Evolutionary conservation across 2,888 invertebrate genomes (phyloP), one percentile per base, ranked within the genome.

Genomic region (Globia sparganii): DNA sequence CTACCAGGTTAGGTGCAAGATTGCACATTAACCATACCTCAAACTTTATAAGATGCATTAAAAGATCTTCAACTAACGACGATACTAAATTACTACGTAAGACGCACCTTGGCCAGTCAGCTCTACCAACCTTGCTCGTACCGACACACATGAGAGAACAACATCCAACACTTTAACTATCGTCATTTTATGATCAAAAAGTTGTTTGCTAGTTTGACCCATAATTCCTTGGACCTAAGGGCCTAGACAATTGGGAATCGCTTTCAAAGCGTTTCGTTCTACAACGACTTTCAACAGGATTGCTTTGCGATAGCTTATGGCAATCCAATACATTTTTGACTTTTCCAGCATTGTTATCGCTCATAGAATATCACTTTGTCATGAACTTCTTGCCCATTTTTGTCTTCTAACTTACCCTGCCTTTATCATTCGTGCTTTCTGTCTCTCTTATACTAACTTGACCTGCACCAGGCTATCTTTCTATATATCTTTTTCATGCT

Each of bases 361-460:
- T 13, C 15, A 31, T 31, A 4, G 25, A 15, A 25, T 66, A 31
- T 31, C 31, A 25, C 31, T 25, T 31, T 49, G 8, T 8, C 28
- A 31, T 15, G 8, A 8, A 15, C 21, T 4, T 31, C 9, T 67
- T 4, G 31, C 9, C 46, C 15, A n/a, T 53, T n/a, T 15, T 68
- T n/a, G 53, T 68, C 3, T 25, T 67, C 25, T 15, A 25, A 46
- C 43, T 31, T 46, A 31, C 31, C n/a, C 18, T 18, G 37, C n/a
- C 9, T 46, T 31, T 67, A 31, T 31, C 46, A 46, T 15, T 25
- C 9, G 31, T 67, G 5, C 4, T 31, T 31, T 46, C 49, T 18
- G 25, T 67, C 9, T 25, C 46, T 9, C 31, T 67, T 67, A 31
- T n/a, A 53, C 49, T 34, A n/a, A 68, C n/a, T 68, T 68, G 67